Conservation (phyloP, 2,113 vertebrate species). For the Copsychus sechellarum region DNA sequence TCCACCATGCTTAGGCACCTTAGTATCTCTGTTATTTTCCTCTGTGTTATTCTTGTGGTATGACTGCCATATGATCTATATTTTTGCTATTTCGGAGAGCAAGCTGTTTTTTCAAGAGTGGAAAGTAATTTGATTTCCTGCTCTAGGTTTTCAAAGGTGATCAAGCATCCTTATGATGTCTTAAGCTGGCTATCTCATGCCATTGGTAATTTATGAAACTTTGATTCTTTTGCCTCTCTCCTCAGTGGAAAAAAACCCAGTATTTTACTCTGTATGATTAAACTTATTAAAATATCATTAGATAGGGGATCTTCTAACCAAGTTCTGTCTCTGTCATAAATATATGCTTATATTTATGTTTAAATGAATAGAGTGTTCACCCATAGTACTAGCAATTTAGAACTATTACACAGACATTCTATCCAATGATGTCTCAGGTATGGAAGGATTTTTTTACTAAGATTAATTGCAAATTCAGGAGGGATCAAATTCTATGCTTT, state of each 20-base stretch:
- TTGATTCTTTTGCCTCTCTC: neutral
- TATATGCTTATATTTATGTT: neutral
- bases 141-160: neutral
- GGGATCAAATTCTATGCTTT: neutral
- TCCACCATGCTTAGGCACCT: neutral
- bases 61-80: neutral
- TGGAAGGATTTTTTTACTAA: neutral
- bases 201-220: neutral
- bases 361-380: neutral
- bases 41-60: neutral
- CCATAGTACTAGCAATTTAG: neutral
- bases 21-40: neutral
- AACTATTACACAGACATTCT: neutral
- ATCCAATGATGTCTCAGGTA: neutral
- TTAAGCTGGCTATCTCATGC: neutral
- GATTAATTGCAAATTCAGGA: neutral
- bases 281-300: neutral
- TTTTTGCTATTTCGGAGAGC: neutral
- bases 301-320: neutral
- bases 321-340: neutral
- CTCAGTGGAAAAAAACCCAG: neutral
- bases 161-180: neutral
- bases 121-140: neutral
- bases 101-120: neutral
- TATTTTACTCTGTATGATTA: neutral